Conservation (phyloP, 2,797 vertebrate species). For the Brotula barbata region DNA sequence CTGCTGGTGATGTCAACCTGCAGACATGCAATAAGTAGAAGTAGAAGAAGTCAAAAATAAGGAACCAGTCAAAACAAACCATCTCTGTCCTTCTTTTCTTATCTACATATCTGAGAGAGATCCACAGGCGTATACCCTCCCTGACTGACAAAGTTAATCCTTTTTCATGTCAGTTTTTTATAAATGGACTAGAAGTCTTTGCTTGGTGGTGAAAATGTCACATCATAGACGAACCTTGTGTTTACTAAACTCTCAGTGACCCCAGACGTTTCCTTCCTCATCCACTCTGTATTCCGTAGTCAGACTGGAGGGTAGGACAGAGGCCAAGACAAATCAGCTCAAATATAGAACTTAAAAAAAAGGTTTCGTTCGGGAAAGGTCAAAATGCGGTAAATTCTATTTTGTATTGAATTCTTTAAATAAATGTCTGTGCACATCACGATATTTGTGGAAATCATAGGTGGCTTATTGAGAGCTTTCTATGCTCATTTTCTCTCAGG, state of each 20-base stretch:
- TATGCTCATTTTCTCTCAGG: too few relatives aligned
- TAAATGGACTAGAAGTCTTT: constrained; percentile 46
- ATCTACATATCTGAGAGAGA: constrained; percentile 26
- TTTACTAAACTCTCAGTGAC: constrained; percentile 72
- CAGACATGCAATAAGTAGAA: too few relatives aligned
- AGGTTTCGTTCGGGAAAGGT: constrained; percentile 51
- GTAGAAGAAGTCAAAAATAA: too few relatives aligned
- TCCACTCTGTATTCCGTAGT: constrained; percentile 21
- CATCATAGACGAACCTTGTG: constrained; percentile 55
- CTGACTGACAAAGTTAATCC: constrained; percentile 22
- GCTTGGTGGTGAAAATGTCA: constrained; percentile 56
- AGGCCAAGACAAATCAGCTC: constrained; percentile 43
- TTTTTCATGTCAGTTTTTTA: constrained; percentile 35
- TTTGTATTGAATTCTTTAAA: constrained; percentile 9
- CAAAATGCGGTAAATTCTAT: constrained; percentile 28
- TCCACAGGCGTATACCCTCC: constrained; percentile 14
- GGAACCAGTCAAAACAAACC: constrained; percentile 22
- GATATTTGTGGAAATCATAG: neutral
- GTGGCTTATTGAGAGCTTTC: neutral
- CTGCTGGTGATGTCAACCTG: constrained; percentile 60
- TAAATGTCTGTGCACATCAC: too few relatives aligned
- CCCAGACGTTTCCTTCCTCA: constrained; percentile 55
- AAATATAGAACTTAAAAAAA: constrained; percentile 15
- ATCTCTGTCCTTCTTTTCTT: constrained; percentile 23
- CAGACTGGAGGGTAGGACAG: constrained; percentile 32